phyloP scores from a whole-genome alignment of 2,888 invertebrate genomes.

The Drosophila quinaria region DNA sequence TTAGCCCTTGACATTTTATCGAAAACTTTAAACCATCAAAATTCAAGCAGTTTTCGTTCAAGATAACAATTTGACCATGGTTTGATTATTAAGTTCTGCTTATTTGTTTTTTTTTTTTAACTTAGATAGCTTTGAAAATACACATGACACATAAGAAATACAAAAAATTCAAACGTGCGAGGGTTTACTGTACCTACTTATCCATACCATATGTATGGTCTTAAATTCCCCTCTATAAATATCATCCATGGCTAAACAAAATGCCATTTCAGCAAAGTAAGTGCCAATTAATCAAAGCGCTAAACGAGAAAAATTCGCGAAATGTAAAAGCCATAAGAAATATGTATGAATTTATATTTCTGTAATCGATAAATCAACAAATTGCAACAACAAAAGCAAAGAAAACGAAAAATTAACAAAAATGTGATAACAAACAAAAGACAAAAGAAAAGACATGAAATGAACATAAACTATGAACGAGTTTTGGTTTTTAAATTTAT shows the following conservation, averaged over 20 bases:
- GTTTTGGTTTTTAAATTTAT: slow-evolving; percentile 49
- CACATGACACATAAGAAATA: background rate
- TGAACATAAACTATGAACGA: slow-evolving; percentile 18
- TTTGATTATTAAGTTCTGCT: background rate
- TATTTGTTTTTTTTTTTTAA: too few species aligned
- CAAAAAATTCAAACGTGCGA: background rate
- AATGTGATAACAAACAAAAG: slow-evolving; percentile 32
- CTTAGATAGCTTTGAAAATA: too few species aligned
- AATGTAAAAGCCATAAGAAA: slow-evolving; percentile 46
- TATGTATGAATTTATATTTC: slow-evolving; percentile 13
- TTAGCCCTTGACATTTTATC: too few species aligned
- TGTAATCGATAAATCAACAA: slow-evolving; percentile 55
- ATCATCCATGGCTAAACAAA: slow-evolving; percentile 2
- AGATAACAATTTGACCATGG: too few species aligned
- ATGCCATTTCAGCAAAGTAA: slow-evolving; percentile 37
- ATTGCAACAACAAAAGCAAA: slow-evolving; percentile 17
- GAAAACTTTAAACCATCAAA: background rate
- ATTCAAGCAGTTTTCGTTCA: background rate
- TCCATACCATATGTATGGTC: slow-evolving; percentile 3
- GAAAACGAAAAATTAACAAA: slow-evolving; percentile 30
- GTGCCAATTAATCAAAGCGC: slow-evolving; percentile 65
- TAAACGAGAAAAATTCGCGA: slow-evolving; percentile 25
- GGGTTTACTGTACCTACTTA: background rate
- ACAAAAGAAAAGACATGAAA: slow-evolving; percentile 6
- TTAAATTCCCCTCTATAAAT: slow-evolving; percentile 10